Percentiles rank a stretch among this genome's conserved stretches.
These are phyloP conservation scores for Gymnopithys bicolor DNA, from an alignment of 2,797 vertebrate species.

Conservation along the genomic window DNA sequence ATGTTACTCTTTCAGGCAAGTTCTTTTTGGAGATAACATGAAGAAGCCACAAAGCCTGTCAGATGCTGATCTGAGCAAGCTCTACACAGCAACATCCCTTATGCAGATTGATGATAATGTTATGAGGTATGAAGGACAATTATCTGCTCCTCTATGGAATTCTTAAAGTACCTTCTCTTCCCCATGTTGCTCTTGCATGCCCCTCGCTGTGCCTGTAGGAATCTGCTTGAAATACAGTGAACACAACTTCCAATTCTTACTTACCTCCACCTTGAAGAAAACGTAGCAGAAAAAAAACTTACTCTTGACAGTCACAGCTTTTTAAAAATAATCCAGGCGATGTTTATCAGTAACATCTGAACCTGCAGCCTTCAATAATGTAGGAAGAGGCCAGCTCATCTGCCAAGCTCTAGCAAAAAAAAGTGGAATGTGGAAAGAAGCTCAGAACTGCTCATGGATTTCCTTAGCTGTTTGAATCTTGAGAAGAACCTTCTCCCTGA, in stretches of 20 bases:
- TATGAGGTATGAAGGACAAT: slow-evolving; percentile 87
- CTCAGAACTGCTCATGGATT: neutral
- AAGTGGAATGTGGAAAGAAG: neutral
- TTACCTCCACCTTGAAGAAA: neutral
- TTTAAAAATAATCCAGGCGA: neutral
- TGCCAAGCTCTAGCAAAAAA: neutral
- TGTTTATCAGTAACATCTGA: neutral
- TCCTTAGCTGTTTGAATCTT: neutral
- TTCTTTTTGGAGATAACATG: slow-evolving; percentile 84
- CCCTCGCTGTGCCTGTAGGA: neutral
- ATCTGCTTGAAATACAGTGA: neutral
- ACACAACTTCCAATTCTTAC: neutral
- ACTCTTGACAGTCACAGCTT: neutral
- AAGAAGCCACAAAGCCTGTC: slow-evolving; percentile 79
- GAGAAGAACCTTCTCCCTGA: neutral
- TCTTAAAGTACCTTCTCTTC: neutral
- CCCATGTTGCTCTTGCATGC: neutral
- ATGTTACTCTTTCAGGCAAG: slow-evolving; percentile 79
- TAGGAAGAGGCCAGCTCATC: neutral
- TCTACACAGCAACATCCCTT: slow-evolving; percentile 96
- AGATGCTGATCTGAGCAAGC: slow-evolving; percentile 86
- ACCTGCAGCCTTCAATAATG: neutral
- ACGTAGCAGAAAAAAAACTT: neutral
- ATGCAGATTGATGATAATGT: slow-evolving; percentile 98
- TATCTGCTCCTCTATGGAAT: neutral